phyloP scores from a whole-genome alignment of 2,797 vertebrate genomes.

The Lindbergichthys nudifrons region DNA sequence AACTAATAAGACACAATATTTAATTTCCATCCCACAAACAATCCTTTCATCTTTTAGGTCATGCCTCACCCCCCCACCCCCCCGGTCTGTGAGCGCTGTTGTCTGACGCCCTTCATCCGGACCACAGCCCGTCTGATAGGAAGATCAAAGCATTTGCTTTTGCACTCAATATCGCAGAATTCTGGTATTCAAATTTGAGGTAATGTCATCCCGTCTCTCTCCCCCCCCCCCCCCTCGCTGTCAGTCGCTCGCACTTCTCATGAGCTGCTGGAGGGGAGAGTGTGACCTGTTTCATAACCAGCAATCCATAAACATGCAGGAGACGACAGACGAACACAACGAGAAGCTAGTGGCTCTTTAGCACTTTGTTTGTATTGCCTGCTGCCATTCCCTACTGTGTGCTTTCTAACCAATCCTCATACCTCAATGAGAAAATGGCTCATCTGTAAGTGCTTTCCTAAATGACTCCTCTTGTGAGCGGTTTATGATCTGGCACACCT shows the following conservation, averaged over 20 bases:
- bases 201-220: slow-evolving; percentile 43
- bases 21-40: slow-evolving; percentile 48
- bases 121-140: slow-evolving; percentile 32
- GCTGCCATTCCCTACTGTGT: neutral
- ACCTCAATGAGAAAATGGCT: slow-evolving; percentile 5
- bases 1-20: slow-evolving; percentile 22
- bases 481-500: slow-evolving; percentile 22
- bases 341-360: slow-evolving; percentile 9
- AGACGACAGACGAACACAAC: slow-evolving; percentile 26
- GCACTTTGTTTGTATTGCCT: slow-evolving; percentile 13
- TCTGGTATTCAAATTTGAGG: slow-evolving; percentile 55
- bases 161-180: slow-evolving; percentile 49
- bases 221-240: neutral
- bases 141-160: slow-evolving; percentile 66
- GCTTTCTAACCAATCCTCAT: slow-evolving; percentile 5
- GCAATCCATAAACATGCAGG: slow-evolving; percentile 58
- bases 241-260: slow-evolving; percentile 31
- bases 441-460: slow-evolving; percentile 12
- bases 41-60: slow-evolving; percentile 61
- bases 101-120: slow-evolving; percentile 62
- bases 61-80: slow-evolving; percentile 49
- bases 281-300: slow-evolving; percentile 72
- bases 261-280: slow-evolving; percentile 54
- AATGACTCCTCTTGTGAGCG: neutral
- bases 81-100: slow-evolving; percentile 23